Conservation (phyloP, 2,888 invertebrate species). For the Ormyrus thymus region DNA sequence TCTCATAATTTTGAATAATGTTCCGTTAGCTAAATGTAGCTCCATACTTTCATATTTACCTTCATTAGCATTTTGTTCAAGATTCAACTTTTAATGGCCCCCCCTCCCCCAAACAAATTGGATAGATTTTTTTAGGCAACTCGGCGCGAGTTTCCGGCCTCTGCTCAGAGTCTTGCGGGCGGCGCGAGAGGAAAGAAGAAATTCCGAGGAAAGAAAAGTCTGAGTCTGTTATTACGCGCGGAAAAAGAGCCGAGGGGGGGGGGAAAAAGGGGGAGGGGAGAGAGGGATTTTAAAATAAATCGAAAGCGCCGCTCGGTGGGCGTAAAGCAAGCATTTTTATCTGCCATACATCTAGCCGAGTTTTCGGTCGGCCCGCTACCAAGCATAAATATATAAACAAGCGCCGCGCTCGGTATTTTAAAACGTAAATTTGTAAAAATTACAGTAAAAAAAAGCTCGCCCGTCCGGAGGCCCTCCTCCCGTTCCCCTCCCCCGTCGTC, state of each 20-base stretch:
- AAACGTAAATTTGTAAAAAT: slow-evolving; percentile 46
- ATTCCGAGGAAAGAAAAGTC: slow-evolving; percentile 13
- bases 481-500: no score
- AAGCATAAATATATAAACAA: slow-evolving; percentile 3
- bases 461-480: background rate
- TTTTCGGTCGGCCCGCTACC: background rate
- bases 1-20: slow-evolving; percentile 23
- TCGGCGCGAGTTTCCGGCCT: no score
- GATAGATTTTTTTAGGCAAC: background rate
- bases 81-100: slow-evolving; percentile 13
- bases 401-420: slow-evolving; percentile 14
- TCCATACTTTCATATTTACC: slow-evolving; percentile 7
- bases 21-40: slow-evolving; percentile 37
- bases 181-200: background rate
- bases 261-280: no score
- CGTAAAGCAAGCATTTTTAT: slow-evolving; percentile 36
- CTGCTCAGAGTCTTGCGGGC: no score
- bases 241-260: slow-evolving; percentile 2
- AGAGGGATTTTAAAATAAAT: slow-evolving; percentile 45
- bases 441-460: slow-evolving; percentile 25
- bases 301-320: slow-evolving; percentile 30
- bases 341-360: slow-evolving; percentile 3
- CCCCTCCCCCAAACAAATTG: slow-evolving; percentile 6
- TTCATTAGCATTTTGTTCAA: slow-evolving; percentile 27
- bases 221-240: slow-evolving; percentile 28